Percentiles rank a stretch among this genome's conserved stretches.
phyloP scores from a whole-genome alignment of 2,888 invertebrate genomes.

The Labia minor region DNA sequence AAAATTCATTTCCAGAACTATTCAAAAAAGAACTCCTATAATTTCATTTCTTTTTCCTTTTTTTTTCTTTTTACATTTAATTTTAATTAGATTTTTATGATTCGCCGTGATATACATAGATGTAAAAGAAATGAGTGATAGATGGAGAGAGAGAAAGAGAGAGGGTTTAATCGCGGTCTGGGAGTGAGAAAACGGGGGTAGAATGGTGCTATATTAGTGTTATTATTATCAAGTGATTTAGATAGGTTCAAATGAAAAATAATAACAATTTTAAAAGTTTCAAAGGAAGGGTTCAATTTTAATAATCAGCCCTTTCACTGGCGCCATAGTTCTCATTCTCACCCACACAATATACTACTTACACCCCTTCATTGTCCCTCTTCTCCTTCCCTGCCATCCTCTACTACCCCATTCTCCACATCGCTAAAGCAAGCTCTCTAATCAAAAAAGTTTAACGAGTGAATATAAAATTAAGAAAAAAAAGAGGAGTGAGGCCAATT shows the following conservation, averaged over 20 bases:
- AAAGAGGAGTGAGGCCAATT: not conserved
- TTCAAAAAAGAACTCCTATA: not conserved
- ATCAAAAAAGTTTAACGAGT: not conserved
- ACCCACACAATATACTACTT: too few relatives aligned
- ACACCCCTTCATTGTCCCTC: too few relatives aligned
- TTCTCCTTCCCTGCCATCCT: not conserved
- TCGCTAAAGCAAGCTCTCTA: not conserved
- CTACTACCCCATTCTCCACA: too few relatives aligned
- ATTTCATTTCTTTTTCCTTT: not conserved
- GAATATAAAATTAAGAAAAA: constrained; percentile 8
- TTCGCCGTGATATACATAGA: not conserved
- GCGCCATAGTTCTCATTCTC: not conserved
- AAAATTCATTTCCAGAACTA: too few relatives aligned
- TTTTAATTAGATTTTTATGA: constrained; percentile 3
- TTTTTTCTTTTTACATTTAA: not conserved
- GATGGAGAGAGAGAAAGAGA: not conserved
- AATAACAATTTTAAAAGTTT: constrained; percentile 13
- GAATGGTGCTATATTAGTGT: not conserved
- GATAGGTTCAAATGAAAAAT: constrained; percentile 7
- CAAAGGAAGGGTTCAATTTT: constrained; percentile 1
- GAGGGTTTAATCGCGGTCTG: not conserved
- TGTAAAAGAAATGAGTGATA: too few relatives aligned
- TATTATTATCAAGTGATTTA: constrained; percentile 7
- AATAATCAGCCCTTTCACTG: not conserved
- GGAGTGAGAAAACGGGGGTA: too few relatives aligned